Evolutionary conservation across 2,888 invertebrate genomes (phyloP).

Genomic region (Pimpla rufipes): DNA sequence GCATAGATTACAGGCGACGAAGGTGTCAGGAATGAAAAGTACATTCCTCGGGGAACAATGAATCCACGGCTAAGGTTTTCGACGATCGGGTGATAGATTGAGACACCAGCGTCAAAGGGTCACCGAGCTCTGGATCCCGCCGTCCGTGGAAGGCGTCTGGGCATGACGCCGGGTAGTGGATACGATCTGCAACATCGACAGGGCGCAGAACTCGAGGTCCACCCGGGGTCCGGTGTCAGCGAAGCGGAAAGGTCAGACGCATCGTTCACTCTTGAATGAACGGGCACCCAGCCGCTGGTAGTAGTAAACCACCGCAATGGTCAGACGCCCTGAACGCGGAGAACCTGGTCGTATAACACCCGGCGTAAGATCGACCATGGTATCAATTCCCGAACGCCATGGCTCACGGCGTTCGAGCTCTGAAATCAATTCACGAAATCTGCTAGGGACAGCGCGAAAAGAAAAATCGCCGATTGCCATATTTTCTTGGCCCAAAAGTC

Average conservation of each 20-base stretch:
- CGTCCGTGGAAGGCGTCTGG: slow-evolving; percentile 27
- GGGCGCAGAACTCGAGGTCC: slow-evolving; percentile 16
- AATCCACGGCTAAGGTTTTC: slow-evolving; percentile 9
- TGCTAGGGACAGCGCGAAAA: background rate
- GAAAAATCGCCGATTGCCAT: background rate
- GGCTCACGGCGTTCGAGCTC: background rate
- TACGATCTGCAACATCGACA: slow-evolving; percentile 40
- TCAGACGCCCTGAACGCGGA: slow-evolving; percentile 35
- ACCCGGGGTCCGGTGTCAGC: slow-evolving; percentile 51
- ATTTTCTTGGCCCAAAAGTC: too few relatives aligned
- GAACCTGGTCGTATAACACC: background rate
- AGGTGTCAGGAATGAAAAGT: background rate
- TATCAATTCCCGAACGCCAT: slow-evolving; percentile 19
- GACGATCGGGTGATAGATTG: slow-evolving; percentile 51
- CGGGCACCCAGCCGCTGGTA: slow-evolving; percentile 25
- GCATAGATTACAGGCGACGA: background rate
- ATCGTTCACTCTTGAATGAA: slow-evolving; percentile 64
- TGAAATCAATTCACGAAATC: background rate
- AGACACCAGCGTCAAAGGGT: slow-evolving; percentile 37
- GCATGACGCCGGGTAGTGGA: slow-evolving; percentile 36
- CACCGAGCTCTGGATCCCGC: slow-evolving; percentile 16
- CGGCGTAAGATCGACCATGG: background rate
- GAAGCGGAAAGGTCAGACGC: slow-evolving; percentile 68
- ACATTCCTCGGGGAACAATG: background rate
- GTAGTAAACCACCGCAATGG: slow-evolving; percentile 58